Percentiles rank a stretch among this genome's conserved stretches.
phyloP scores from a whole-genome alignment of 2,888 invertebrate species.

The Temnothorax unifasciatus region DNA sequence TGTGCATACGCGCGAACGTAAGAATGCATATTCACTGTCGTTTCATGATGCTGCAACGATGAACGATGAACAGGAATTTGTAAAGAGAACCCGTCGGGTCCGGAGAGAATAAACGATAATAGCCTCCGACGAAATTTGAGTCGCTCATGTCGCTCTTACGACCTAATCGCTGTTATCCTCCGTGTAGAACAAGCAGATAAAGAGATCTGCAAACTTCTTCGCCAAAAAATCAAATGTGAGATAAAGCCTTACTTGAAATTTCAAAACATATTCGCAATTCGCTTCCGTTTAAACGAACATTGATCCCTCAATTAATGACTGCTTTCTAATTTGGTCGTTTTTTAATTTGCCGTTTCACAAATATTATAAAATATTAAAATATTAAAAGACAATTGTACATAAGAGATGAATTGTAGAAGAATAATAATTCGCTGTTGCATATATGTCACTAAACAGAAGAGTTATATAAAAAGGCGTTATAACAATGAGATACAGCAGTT shows the following conservation, averaged over 20 bases:
- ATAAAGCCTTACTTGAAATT: background rate
- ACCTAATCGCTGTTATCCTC: background rate
- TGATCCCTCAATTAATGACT: background rate
- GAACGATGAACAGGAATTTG: conserved; percentile 68
- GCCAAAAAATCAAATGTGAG: background rate
- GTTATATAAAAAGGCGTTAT: background rate
- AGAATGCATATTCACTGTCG: conserved; percentile 22
- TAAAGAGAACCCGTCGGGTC: conserved; percentile 65
- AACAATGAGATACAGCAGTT: background rate
- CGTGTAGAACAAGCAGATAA: background rate
- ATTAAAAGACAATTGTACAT: background rate
- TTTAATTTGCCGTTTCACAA: background rate
- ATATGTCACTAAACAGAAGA: background rate
- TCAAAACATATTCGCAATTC: background rate
- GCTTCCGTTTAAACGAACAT: background rate
- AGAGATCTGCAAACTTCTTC: background rate
- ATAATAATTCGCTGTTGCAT: background rate
- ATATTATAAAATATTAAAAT: background rate
- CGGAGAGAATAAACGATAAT: conserved; percentile 75
- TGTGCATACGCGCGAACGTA: conserved; percentile 47
- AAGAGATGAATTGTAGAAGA: no score
- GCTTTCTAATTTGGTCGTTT: background rate
- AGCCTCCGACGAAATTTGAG: conserved; percentile 61
- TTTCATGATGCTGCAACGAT: conserved; percentile 69
- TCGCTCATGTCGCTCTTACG: conserved; percentile 50